Evolutionary conservation across 2,888 invertebrate species (phyloP).

Genomic region (Drosophila eohydei): DNA sequence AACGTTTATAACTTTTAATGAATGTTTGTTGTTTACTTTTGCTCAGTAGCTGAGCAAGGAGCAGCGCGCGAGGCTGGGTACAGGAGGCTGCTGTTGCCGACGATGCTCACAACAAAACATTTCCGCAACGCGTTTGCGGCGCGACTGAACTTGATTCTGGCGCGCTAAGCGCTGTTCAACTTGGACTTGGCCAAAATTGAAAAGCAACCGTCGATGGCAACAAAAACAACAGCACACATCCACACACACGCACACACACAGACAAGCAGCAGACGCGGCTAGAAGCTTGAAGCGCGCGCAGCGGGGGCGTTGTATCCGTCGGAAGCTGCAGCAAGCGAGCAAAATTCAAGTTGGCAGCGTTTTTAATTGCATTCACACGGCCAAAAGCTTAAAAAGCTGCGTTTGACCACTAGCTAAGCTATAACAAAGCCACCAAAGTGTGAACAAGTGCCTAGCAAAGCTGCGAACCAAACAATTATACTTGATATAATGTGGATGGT

Average conservation of each 20-base stretch:
- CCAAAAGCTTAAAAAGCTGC: constrained; percentile 36
- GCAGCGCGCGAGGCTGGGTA: constrained; percentile 11
- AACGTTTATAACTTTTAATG: neutral
- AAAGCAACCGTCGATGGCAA: constrained; percentile 61
- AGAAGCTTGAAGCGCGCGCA: constrained; percentile 41
- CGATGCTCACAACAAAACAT: constrained; percentile 76
- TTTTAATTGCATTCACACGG: constrained; percentile 43
- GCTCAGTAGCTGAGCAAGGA: constrained; percentile 1
- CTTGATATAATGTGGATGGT: neutral
- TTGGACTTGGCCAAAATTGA: constrained; percentile 80
- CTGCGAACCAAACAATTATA: neutral
- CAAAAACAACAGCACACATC: constrained; percentile 20
- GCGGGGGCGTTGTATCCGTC: constrained; percentile 44
- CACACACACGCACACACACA: neutral
- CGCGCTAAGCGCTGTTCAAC: constrained; percentile 80
- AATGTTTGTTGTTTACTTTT: neutral
- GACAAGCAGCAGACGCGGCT: constrained; percentile 44
- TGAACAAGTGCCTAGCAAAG: neutral
- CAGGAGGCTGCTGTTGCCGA: constrained; percentile 56
- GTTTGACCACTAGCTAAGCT: neutral
- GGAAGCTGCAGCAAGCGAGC: constrained; percentile 59
- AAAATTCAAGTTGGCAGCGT: constrained; percentile 26
- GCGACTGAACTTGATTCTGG: constrained; percentile 82
- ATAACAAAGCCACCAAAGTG: neutral
- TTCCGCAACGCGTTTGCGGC: constrained; percentile 82